Evolutionary conservation across 1,140 invertebrate species (phyloP).

Genomic region (Lasioglossum baleicum): DNA sequence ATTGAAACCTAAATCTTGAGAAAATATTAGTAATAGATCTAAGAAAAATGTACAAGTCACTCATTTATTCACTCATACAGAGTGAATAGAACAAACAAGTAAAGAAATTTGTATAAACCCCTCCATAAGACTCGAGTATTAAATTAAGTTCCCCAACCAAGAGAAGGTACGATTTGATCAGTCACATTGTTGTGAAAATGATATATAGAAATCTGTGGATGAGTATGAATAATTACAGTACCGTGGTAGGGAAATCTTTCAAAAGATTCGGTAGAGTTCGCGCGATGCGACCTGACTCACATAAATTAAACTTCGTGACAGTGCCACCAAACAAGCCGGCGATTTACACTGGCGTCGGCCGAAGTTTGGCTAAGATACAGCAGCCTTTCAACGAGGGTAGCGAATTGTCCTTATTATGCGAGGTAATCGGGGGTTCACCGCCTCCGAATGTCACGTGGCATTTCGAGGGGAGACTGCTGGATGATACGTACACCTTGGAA

Average conservation of each 20-base stretch:
- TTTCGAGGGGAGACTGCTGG: constrained; percentile 66
- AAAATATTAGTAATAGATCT: too few species aligned
- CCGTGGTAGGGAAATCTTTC: not conserved
- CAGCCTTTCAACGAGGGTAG: constrained; percentile 87
- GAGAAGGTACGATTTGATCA: too few species aligned
- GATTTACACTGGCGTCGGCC: constrained; percentile 87
- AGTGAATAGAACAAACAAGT: too few species aligned
- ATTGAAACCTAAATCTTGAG: too few species aligned
- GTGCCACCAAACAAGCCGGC: constrained; percentile 91
- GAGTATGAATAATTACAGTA: not conserved
- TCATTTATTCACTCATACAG: too few species aligned
- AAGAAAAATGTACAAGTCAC: too few species aligned
- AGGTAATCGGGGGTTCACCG: constrained; percentile 82
- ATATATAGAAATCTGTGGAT: too few species aligned
- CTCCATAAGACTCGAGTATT: too few species aligned
- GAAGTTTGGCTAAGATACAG: constrained; percentile 83
- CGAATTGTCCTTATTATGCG: constrained; percentile 83
- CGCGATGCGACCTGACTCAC: not conserved
- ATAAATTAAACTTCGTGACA: constrained; percentile 72
- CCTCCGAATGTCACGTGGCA: constrained; percentile 76
- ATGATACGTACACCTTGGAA: constrained; percentile 61
- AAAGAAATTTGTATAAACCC: too few species aligned
- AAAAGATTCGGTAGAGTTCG: not conserved
- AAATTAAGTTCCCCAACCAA: too few species aligned
- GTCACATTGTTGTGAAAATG: too few species aligned